Evolutionary conservation across 2,888 invertebrate species (phyloP).

Genomic region (Drosophila histrio): DNA sequence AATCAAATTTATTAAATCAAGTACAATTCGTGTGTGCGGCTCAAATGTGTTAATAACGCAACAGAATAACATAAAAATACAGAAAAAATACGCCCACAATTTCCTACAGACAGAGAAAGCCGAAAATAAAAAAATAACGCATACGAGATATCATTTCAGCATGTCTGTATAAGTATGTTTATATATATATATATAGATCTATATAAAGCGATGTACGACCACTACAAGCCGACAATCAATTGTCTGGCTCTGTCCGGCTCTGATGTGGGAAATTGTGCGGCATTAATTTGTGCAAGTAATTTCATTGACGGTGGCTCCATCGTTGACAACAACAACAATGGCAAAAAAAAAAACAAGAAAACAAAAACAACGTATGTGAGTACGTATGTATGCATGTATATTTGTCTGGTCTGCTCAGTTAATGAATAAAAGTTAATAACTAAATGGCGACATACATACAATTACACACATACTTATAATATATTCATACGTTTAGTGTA

Average conservation of each 20-base stretch:
- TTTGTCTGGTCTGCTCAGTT: slow-evolving; percentile 37
- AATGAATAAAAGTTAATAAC: slow-evolving; percentile 66
- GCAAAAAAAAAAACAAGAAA: not conserved
- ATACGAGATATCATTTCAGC: slow-evolving; percentile 31
- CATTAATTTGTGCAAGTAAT: slow-evolving; percentile 78
- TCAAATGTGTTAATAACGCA: slow-evolving; percentile 59
- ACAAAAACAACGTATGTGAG: not conserved
- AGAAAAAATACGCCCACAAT: slow-evolving; percentile 70
- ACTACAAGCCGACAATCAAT: slow-evolving; percentile 61
- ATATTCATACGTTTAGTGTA: slow-evolving; percentile 37
- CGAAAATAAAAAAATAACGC: slow-evolving; percentile 31
- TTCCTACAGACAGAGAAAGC: slow-evolving; percentile 47
- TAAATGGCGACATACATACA: slow-evolving; percentile 23
- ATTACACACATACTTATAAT: slow-evolving; percentile 1
- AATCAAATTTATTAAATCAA: slow-evolving; percentile 83
- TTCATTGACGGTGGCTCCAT: slow-evolving; percentile 56
- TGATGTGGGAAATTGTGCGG: slow-evolving; percentile 60
- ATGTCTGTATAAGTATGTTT: slow-evolving; percentile 12
- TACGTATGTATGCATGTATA: slow-evolving; percentile 2
- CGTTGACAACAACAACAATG: slow-evolving; percentile 27
- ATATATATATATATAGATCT: slow-evolving; percentile 19
- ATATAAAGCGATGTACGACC: slow-evolving; percentile 20
- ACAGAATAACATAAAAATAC: slow-evolving; percentile 27
- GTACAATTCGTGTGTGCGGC: slow-evolving; percentile 38
- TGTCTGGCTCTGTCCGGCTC: slow-evolving; percentile 56